Base-by-base conservation (phyloP, 2,113 vertebrate species). In the Triplophysa siluroides region DNA sequence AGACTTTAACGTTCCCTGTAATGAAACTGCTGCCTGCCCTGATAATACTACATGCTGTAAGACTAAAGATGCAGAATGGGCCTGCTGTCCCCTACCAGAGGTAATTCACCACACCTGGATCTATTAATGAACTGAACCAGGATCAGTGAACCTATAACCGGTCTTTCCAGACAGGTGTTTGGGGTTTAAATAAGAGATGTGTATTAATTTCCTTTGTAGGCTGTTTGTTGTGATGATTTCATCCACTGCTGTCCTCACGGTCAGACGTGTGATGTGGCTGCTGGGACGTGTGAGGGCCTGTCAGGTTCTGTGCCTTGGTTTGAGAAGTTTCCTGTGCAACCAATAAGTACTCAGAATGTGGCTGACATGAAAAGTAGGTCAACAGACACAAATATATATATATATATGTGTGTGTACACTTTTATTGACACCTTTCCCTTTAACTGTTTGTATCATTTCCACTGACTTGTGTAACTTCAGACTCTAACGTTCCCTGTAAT, bases 191-290 rank as follows among this genome's bases (percentile, higher is more conserved):
- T 18, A 19, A 19, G 4, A 18, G 16, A 6, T 19, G 14, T 54
- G 2, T 50, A 50, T 14, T 50, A 1, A 50, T 38, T 52, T 26
- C 9, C 23, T 18, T 54, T 38, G 0, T 69, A 95, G 94, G 94
- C 94, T 0, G 88, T 92, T 50, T 95, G 94, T 83, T 95, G 95
- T 83, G 45, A 84, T 0, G 94, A 95, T 47, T 73, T 54, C 0
- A 52, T 89, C 14, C 92, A 94, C 83, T 94, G 94, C 85, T 94
- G 94, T 56, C 93, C 94, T 0, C 84, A 87, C 0, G 92, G 87
- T 2, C 81, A 66, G 16, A 78, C 7, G 18, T 94, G 94, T 23
- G 89, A 93, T 71, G 24, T 91, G 70, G 71, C 56, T 1, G 87
- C 74, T 0, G 47, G 33, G 11, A 88, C 72, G 5, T 93, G 93